These are phyloP conservation scores for Percopsis transmontana DNA, from an alignment of 2,113 vertebrate species.

Conservation along the genomic window DNA sequence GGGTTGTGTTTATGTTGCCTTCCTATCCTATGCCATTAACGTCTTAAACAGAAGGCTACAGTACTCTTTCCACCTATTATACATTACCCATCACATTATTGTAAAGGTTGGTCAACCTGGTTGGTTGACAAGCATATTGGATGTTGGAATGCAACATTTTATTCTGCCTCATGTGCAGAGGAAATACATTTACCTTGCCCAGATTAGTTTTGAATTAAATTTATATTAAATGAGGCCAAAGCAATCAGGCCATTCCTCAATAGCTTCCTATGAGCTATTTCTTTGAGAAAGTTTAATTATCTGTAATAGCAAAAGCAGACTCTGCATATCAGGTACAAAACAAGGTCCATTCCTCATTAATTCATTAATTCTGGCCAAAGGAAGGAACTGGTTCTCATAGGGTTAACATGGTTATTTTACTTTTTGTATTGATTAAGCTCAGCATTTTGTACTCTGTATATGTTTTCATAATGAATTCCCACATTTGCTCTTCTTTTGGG, in stretches of 20 bases:
- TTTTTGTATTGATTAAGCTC: too few relatives aligned
- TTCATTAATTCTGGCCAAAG: slow-evolving; percentile 36
- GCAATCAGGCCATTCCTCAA: slow-evolving; percentile 59
- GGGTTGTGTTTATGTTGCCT: slow-evolving; percentile 1
- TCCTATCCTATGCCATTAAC: background rate
- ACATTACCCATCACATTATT: slow-evolving; percentile 23
- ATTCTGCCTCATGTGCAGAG: slow-evolving; percentile 52
- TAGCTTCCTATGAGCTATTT: slow-evolving; percentile 53
- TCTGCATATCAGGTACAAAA: slow-evolving; percentile 55
- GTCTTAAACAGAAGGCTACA: slow-evolving; percentile 16
- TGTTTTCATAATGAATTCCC: too few relatives aligned
- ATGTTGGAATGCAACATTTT: slow-evolving; percentile 36
- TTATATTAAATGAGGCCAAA: slow-evolving; percentile 51
- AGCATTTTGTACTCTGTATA: too few relatives aligned
- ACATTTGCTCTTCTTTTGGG: too few relatives aligned
- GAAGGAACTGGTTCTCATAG: slow-evolving; percentile 37
- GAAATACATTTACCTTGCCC: slow-evolving; percentile 67
- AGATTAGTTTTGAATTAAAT: slow-evolving; percentile 71
- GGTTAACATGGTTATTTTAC: too few relatives aligned
- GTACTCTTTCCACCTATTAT: slow-evolving; percentile 33
- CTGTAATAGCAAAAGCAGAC: slow-evolving; percentile 60
- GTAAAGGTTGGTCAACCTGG: slow-evolving; percentile 18
- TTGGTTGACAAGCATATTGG: slow-evolving; percentile 35
- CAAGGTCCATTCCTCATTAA: slow-evolving; percentile 63
- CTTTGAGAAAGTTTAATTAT: slow-evolving; percentile 69